Percentiles rank a stretch among this genome's conserved stretches.
Conservation (phyloP, 2,888 invertebrate genomes). For the Gisinianus flammeolus region DNA sequence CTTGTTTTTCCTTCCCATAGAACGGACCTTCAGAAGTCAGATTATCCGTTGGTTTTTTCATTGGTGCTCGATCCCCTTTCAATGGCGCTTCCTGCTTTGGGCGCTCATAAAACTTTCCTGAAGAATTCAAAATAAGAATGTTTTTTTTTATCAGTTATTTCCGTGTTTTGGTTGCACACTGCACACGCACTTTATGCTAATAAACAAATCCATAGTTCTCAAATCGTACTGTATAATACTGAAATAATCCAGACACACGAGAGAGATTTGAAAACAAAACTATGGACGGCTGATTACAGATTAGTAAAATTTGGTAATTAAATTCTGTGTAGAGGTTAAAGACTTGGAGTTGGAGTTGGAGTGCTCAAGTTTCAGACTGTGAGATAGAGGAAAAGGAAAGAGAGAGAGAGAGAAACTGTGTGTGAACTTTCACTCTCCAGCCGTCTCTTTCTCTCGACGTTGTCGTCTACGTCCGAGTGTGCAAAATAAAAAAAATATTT, state of each 20-base stretch:
- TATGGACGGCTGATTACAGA: not conserved
- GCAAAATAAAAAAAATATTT: too few relatives aligned
- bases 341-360: not conserved
- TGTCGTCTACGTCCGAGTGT: not conserved
- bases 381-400: not conserved
- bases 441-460: not conserved
- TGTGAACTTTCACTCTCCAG: not conserved
- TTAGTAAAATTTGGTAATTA: not conserved
- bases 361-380: too few relatives aligned
- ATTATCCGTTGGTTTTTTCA: slow-evolving; percentile 65
- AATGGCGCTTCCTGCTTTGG: slow-evolving; percentile 62
- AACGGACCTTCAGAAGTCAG: slow-evolving; percentile 63
- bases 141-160: slow-evolving; percentile 60
- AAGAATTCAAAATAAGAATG: slow-evolving; percentile 61
- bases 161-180: not conserved
- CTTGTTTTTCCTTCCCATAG: slow-evolving; percentile 61
- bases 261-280: not conserved
- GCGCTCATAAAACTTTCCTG: slow-evolving; percentile 58
- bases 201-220: too few relatives aligned
- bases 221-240: too few relatives aligned
- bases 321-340: not conserved
- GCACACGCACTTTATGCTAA: too few relatives aligned
- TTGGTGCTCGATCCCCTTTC: slow-evolving; percentile 61
- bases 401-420: too few relatives aligned
- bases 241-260: not conserved